These are phyloP conservation scores for Gnatocerus cornutus DNA, from an alignment of 2,888 invertebrate genomes.

Conservation along the genomic window DNA sequence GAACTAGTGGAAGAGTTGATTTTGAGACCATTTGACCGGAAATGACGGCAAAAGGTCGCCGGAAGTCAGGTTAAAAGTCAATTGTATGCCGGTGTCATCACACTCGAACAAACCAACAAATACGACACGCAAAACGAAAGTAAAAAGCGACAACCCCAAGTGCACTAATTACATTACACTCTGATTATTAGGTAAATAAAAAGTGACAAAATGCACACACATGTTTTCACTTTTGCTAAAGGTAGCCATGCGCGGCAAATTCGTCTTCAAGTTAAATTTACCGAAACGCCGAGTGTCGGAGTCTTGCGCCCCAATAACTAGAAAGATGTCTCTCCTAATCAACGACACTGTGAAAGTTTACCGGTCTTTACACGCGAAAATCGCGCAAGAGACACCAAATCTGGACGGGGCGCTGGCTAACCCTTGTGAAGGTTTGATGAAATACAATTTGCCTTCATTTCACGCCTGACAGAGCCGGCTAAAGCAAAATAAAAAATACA, in stretches of 20 bases:
- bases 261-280: constrained; percentile 58
- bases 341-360: constrained; percentile 62
- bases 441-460: constrained; percentile 49
- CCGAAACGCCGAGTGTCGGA: constrained; percentile 58
- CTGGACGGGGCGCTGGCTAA: constrained; percentile 3
- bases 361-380: constrained; percentile 59
- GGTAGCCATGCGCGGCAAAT: constrained; percentile 58
- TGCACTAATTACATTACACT: constrained; percentile 31
- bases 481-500: constrained; percentile 39
- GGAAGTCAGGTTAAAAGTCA: constrained; percentile 67
- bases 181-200: constrained; percentile 54
- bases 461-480: constrained; percentile 39
- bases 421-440: constrained; percentile 39
- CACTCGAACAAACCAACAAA: constrained; percentile 48
- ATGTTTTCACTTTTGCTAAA: constrained; percentile 61
- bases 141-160: constrained; percentile 12
- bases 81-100: constrained; percentile 65
- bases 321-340: constrained; percentile 55
- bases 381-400: constrained; percentile 39
- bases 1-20: constrained; percentile 55
- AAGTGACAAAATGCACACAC: constrained; percentile 62
- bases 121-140: constrained; percentile 29
- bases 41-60: constrained; percentile 66
- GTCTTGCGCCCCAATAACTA: constrained; percentile 50
- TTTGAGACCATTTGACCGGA: constrained; percentile 65